Evolutionary conservation across 2,888 invertebrate genomes (phyloP), one percentile per base, ranked within the genome.

Genomic region (Lasioglossum morio): DNA sequence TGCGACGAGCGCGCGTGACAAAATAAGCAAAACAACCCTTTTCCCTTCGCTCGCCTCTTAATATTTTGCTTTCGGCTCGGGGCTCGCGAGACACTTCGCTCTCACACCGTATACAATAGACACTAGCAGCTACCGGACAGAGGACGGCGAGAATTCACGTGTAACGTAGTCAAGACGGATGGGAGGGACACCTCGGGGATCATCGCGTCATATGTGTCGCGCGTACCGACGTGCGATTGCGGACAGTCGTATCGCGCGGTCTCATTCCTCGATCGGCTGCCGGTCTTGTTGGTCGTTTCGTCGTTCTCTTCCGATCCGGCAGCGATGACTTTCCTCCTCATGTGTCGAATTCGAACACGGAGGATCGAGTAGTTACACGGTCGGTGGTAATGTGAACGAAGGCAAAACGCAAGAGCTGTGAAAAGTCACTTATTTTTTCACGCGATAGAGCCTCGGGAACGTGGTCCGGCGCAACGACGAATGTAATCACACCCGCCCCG

Each of bases 161-260:
- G 76, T 46, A 69, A 34, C 66, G 81, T 77, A 75, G 77, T 89
- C 82, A 88, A 82, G 81, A 83, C 79, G 76, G 75, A 74, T 82
- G 70, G 72, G 82, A 79, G 77, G 37, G 72, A 66, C 83, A 75
- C 81, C 63, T 82, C 74, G 79, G 76, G 66, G 83, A 88, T 90
- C 90, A 88, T 90, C 90, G 88, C 88, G 90, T 88, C 87, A 83
- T 87, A 66, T 23, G 48, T 53, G 8, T 83, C 82, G 81, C 83
- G 82, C 79, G 77, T 57, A 78, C 57, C 73, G 84, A 63, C 72
- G 77, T 74, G 76, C 72, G 79, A 79, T 43, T 53, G 77, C 60
- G 34, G 46, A 76, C 82, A 72, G 80, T 82, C 80, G 72, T 74
- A 72, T 57, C 66, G 34, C 66, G 84, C 40, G 73, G 72, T 63